These are phyloP conservation scores for Perizoma flavofasciatum DNA, from an alignment of 2,888 invertebrate genomes.

Conservation along the genomic window DNA sequence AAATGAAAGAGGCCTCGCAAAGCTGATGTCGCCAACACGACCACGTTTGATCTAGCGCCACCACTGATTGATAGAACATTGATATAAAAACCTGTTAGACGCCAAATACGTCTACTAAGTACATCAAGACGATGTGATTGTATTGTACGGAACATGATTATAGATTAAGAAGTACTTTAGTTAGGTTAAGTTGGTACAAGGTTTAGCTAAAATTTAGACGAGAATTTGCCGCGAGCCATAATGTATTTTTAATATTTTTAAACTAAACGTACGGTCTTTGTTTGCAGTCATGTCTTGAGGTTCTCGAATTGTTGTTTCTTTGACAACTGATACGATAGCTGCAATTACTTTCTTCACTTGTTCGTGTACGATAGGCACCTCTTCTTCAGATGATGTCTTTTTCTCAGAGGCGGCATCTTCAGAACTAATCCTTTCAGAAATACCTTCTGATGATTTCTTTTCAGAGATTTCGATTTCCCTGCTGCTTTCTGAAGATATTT, in stretches of 20 bases:
- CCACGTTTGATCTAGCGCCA: no score
- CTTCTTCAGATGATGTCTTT: conserved; percentile 79
- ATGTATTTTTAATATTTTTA: neutral
- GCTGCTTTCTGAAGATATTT: conserved; percentile 81
- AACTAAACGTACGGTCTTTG: conserved; percentile 15
- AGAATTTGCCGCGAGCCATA: no score
- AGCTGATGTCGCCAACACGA: no score
- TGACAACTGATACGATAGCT: conserved; percentile 25
- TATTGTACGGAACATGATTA: no score
- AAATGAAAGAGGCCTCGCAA: no score
- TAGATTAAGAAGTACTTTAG: no score
- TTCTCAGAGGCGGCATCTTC: conserved; percentile 81
- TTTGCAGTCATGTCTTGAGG: neutral
- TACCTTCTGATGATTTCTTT: conserved; percentile 78
- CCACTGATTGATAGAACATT: no score
- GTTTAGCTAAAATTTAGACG: no score
- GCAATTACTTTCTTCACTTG: conserved; percentile 45
- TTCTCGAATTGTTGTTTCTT: conserved; percentile 12
- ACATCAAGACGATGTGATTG: no score
- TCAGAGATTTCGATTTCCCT: conserved; percentile 80
- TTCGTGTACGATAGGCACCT: conserved; percentile 56
- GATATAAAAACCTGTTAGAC: no score
- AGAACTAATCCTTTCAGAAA: conserved; percentile 78
- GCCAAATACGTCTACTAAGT: no score
- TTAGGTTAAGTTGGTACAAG: no score